Percentiles rank a stretch among this genome's conserved stretches.
Evolutionary conservation across 2,888 invertebrate genomes (phyloP).

Genomic region (Polia nebulosa): DNA sequence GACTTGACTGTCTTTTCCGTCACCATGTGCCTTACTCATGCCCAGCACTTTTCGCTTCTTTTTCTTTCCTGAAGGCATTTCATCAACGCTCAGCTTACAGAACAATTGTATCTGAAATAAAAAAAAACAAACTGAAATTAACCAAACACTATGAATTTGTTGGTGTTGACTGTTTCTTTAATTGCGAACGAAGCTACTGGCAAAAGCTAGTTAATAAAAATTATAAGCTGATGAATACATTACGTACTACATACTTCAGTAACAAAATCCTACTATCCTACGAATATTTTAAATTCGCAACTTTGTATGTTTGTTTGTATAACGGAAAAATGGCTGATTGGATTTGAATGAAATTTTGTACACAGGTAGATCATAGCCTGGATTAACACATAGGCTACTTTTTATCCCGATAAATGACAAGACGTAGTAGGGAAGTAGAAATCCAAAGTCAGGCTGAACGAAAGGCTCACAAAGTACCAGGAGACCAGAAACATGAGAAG

Average conservation of each 20-base stretch:
- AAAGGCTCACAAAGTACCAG: no score
- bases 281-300: neutral
- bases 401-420: no score
- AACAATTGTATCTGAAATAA: constrained; percentile 78
- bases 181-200: neutral
- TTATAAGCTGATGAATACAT: neutral
- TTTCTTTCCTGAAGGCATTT: constrained; percentile 73
- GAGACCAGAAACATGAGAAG: no score
- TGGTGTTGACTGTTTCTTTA: neutral
- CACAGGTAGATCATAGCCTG: no score
- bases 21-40: constrained; percentile 77
- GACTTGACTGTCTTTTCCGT: constrained; percentile 78
- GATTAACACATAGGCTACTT: no score
- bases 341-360: no score
- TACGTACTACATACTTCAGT: neutral
- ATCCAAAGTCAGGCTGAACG: no score
- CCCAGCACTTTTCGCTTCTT: constrained; percentile 74
- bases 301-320: no score
- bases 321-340: no score
- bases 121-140: constrained; percentile 68
- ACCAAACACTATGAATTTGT: neutral
- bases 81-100: constrained; percentile 83
- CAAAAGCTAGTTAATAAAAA: neutral
- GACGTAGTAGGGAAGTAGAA: no score
- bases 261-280: neutral